Percentiles rank a stretch among this genome's conserved stretches.
phyloP scores from a whole-genome alignment of 2,113 vertebrate genomes.

The Chelonoidis abingdonii region DNA sequence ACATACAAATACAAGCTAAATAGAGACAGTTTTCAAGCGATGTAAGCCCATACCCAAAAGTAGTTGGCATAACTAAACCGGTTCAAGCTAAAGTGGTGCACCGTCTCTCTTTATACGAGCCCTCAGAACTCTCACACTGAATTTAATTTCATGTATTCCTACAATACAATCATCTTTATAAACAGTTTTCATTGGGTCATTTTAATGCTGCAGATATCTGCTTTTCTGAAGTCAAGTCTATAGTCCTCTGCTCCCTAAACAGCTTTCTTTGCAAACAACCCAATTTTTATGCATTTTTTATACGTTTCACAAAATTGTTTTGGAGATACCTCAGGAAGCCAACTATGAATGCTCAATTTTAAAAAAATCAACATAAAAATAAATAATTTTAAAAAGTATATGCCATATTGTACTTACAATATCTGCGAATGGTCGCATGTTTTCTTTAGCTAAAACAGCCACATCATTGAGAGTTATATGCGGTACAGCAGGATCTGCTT shows the following conservation, averaged over 20 bases:
- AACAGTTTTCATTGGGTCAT: neutral
- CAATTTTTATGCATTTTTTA: neutral
- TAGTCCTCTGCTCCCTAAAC: neutral
- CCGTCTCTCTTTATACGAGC: neutral
- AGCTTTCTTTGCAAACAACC: neutral
- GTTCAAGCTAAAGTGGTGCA: neutral
- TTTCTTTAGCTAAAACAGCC: slow-evolving; percentile 45
- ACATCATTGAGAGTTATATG: slow-evolving; percentile 2
- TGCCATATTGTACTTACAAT: slow-evolving; percentile 80
- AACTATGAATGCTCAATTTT: neutral
- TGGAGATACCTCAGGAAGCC: neutral
- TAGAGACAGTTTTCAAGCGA: no score
- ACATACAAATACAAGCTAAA: neutral
- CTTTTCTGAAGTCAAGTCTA: neutral
- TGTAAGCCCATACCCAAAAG: neutral
- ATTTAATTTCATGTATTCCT: neutral
- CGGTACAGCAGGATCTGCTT: slow-evolving; percentile 17
- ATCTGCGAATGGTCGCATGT: slow-evolving; percentile 64
- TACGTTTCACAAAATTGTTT: neutral
- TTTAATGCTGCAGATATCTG: neutral
- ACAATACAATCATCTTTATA: neutral
- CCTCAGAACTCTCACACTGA: neutral
- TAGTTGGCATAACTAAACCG: neutral
- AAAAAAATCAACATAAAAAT: neutral
- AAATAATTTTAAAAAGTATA: neutral